Conservation (phyloP, 1,140 invertebrate genomes). For the Pseudoatta argentina region DNA sequence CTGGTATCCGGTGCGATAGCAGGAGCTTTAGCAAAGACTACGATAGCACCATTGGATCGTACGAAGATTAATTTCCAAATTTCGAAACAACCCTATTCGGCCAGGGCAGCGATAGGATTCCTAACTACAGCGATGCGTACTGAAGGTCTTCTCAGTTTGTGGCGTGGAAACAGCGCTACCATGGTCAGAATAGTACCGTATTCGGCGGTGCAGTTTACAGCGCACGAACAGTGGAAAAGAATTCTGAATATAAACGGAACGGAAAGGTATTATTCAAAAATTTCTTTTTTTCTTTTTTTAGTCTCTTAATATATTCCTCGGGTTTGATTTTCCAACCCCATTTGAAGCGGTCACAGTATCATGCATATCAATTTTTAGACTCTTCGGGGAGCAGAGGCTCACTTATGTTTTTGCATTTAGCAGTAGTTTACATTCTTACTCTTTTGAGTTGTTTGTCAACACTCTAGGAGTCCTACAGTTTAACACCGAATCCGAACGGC, state of each 20-base stretch:
- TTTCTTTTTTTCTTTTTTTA: not conserved
- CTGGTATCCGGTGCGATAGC: slow-evolving; percentile 94
- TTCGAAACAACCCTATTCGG: slow-evolving; percentile 93
- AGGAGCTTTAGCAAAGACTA: slow-evolving; percentile 98
- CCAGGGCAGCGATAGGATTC: slow-evolving; percentile 92
- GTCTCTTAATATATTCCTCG: too few relatives aligned
- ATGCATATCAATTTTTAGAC: too few relatives aligned
- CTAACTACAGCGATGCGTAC: slow-evolving; percentile 90
- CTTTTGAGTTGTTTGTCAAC: too few relatives aligned
- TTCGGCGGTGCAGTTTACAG: slow-evolving; percentile 98
- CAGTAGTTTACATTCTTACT: too few relatives aligned
- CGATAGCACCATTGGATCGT: slow-evolving; percentile 98
- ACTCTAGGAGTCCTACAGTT: too few relatives aligned
- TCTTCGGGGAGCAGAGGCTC: too few relatives aligned
- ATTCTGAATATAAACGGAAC: slow-evolving; percentile 91
- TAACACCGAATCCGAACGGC: too few relatives aligned
- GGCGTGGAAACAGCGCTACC: slow-evolving; percentile 99
- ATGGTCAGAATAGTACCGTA: slow-evolving; percentile 99
- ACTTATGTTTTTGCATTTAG: too few relatives aligned
- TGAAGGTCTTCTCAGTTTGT: slow-evolving; percentile 94
- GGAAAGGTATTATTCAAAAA: slow-evolving; percentile 85
- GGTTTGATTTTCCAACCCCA: too few relatives aligned
- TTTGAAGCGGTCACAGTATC: too few relatives aligned
- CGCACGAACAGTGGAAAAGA: slow-evolving; percentile 98
- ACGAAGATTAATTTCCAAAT: slow-evolving; percentile 99